phyloP scores from a whole-genome alignment of 2,113 vertebrate genomes.

The Thomomys bottae region DNA sequence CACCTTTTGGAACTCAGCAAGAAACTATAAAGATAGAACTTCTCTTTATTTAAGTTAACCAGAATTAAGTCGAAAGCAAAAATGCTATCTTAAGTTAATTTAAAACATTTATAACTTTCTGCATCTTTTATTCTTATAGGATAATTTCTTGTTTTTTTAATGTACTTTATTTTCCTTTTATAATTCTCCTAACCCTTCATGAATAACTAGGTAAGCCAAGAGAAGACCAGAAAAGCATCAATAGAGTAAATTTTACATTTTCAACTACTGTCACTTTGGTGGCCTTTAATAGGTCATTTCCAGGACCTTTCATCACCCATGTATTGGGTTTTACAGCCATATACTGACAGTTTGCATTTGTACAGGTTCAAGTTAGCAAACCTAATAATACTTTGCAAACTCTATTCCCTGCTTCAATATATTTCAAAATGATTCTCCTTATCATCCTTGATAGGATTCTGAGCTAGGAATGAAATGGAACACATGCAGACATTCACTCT shows the following conservation, averaged over 20 bases:
- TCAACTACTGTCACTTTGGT: conserved; percentile 12
- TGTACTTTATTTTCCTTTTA: conserved; percentile 43
- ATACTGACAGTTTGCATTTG: conserved; percentile 51
- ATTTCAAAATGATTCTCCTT: conserved; percentile 76
- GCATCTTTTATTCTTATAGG: conserved; percentile 4
- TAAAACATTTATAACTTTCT: conserved; percentile 34
- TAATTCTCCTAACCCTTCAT: neutral
- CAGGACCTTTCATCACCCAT: neutral
- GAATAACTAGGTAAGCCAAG: neutral
- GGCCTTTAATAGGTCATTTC: conserved; percentile 59
- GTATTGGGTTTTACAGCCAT: conserved; percentile 1
- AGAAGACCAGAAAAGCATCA: conserved; percentile 22
- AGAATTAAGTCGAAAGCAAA: conserved; percentile 40
- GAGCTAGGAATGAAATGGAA: conserved; percentile 68
- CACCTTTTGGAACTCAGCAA: conserved; percentile 45
- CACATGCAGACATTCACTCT: conserved; percentile 67
- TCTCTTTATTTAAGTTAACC: conserved; percentile 15
- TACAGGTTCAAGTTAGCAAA: conserved; percentile 73
- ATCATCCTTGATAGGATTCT: conserved; percentile 64
- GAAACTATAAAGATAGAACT: neutral
- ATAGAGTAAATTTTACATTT: conserved; percentile 56
- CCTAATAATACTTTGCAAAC: conserved; percentile 69
- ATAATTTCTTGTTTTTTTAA: neutral
- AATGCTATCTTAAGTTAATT: conserved; percentile 20
- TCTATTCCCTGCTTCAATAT: conserved; percentile 68